Percentiles rank a stretch among this genome's conserved stretches.
Evolutionary conservation across 2,888 invertebrate genomes (phyloP).

Genomic region (Clitarchus hookeri): DNA sequence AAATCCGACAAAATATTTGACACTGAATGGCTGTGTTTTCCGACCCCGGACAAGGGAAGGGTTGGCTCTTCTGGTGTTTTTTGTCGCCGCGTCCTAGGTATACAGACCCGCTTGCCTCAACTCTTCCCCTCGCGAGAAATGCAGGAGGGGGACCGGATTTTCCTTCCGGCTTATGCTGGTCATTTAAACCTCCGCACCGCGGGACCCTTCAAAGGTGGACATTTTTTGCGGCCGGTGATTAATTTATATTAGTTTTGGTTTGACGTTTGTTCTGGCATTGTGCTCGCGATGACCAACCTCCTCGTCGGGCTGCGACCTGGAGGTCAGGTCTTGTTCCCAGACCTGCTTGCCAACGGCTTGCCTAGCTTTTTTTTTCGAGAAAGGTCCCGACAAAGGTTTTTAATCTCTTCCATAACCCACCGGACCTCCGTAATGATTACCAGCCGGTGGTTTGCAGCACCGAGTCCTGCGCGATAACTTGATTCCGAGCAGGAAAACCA

Average conservation of each 20-base stretch:
- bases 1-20: slow-evolving; percentile 14
- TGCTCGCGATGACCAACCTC: not conserved
- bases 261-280: not conserved
- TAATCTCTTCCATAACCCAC: slow-evolving; percentile 3
- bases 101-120: not conserved
- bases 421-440: not conserved
- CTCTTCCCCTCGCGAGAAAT: not conserved
- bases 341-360: not conserved
- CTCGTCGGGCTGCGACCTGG: not conserved
- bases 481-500: too few relatives aligned
- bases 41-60: not conserved
- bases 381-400: not conserved
- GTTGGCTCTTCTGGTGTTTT: not conserved
- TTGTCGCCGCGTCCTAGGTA: not conserved
- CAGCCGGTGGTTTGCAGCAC: too few relatives aligned
- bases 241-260: slow-evolving; percentile 14
- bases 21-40: slow-evolving; percentile 14
- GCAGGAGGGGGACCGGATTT: not conserved
- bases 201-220: not conserved
- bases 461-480: too few relatives aligned
- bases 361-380: not conserved
- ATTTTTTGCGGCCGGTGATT: not conserved
- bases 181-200: not conserved
- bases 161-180: not conserved
- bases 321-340: not conserved